phyloP scores from a whole-genome alignment of 2,797 vertebrate genomes.

The Brachyrhaphis roseni region DNA sequence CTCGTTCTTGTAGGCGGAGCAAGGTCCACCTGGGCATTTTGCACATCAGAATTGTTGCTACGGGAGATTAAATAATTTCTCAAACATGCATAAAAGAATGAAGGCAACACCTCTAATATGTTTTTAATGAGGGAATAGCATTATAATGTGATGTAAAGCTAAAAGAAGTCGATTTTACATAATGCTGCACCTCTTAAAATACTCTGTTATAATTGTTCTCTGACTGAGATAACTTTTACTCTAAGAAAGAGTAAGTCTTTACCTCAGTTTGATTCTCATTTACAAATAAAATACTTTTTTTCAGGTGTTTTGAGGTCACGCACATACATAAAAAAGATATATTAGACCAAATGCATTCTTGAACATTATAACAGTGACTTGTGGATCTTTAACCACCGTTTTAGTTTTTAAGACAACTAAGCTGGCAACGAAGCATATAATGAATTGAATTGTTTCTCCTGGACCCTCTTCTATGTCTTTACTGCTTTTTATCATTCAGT shows the following conservation, averaged over 20 bases:
- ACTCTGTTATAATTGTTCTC: background rate
- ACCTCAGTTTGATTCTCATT: background rate
- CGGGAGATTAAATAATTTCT: too few relatives aligned
- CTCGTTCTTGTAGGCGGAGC: too few relatives aligned
- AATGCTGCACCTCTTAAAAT: background rate
- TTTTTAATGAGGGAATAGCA: too few relatives aligned
- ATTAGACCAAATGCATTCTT: background rate
- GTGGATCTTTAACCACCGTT: background rate
- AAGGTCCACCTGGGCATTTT: too few relatives aligned
- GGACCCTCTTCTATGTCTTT: background rate
- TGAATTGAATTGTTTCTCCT: slow-evolving; percentile 7
- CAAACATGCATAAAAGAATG: too few relatives aligned
- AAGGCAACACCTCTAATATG: too few relatives aligned
- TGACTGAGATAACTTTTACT: background rate
- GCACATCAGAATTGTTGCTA: too few relatives aligned
- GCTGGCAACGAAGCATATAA: background rate
- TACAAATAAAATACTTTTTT: background rate
- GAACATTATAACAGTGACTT: background rate
- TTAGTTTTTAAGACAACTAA: slow-evolving; percentile 9
- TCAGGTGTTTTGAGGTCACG: background rate
- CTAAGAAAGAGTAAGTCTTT: background rate
- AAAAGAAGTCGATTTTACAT: too few relatives aligned
- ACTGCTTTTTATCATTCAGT: slow-evolving; percentile 10
- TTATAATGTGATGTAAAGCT: too few relatives aligned
- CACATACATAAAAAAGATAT: background rate